Evolutionary conservation across 2,888 invertebrate genomes (phyloP).

Genomic region (Conchocele bisecta): DNA sequence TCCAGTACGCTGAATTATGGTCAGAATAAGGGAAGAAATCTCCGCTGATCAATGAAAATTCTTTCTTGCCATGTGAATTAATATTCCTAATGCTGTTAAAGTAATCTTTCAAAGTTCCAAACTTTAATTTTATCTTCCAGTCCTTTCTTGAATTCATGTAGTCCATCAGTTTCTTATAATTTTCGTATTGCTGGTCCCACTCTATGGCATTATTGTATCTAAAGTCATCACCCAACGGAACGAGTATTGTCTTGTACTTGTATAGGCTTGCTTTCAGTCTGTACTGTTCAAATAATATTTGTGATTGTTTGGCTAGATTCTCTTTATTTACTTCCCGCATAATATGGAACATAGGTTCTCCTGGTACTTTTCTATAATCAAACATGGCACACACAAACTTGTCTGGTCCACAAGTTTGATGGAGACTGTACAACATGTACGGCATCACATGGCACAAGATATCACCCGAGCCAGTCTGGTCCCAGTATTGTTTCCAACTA

Average conservation of each 20-base stretch:
- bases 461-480: conserved; percentile 80
- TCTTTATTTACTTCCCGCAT: conserved; percentile 91
- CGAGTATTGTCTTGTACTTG: conserved; percentile 95
- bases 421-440: conserved; percentile 97
- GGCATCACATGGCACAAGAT: conserved; percentile 96
- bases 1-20: conserved; percentile 94
- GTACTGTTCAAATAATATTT: conserved; percentile 93
- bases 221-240: conserved; percentile 98
- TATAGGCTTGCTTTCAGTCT: conserved; percentile 94
- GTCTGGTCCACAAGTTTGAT: conserved; percentile 97
- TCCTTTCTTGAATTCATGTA: conserved; percentile 93
- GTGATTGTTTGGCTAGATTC: conserved; percentile 92
- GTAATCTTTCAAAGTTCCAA: conserved; percentile 96
- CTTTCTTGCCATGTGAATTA: conserved; percentile 80
- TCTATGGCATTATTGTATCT: conserved; percentile 94
- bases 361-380: conserved; percentile 90
- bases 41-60: conserved; percentile 90
- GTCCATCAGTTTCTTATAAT: conserved; percentile 93
- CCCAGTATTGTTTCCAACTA: conserved; percentile 92
- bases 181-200: conserved; percentile 96
- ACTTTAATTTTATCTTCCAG: conserved; percentile 80
- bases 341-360: conserved; percentile 92
- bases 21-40: conserved; percentile 99
- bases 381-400: conserved; percentile 86
- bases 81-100: conserved; percentile 87